Evolutionary conservation across 2,888 invertebrate species (phyloP).

Genomic region (Acrobasis consociella): DNA sequence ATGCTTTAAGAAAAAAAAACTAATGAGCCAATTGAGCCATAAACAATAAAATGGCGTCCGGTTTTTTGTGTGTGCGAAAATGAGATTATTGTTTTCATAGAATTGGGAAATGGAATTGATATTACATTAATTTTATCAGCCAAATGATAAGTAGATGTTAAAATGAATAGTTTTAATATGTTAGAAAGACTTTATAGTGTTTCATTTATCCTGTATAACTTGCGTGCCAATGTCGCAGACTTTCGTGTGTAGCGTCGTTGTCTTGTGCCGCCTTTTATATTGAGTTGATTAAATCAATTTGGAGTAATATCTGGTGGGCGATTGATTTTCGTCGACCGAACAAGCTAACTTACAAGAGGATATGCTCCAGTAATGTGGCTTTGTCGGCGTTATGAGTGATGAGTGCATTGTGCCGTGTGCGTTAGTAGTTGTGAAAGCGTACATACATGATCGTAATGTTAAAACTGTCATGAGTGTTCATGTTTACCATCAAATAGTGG

Average conservation of each 20-base stretch:
- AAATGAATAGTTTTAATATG: conserved; percentile 42
- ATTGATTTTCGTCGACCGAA: conserved; percentile 40
- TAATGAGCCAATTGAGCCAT: conserved; percentile 63
- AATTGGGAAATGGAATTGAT: conserved; percentile 47
- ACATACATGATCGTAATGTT: conserved; percentile 76
- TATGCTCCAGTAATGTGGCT: conserved; percentile 45
- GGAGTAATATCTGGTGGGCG: conserved; percentile 44
- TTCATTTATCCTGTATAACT: conserved; percentile 50
- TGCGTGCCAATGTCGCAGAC: conserved; percentile 64
- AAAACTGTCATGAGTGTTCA: conserved; percentile 76
- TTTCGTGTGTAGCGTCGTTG: conserved; percentile 67
- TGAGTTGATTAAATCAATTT: conserved; percentile 63
- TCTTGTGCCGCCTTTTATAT: conserved; percentile 73
- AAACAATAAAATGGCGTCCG: conserved; percentile 82
- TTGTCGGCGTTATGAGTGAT: conserved; percentile 69
- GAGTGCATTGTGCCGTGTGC: conserved; percentile 71
- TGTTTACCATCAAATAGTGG: conserved; percentile 77
- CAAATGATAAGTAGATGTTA: conserved; percentile 37
- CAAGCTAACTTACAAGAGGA: conserved; percentile 41
- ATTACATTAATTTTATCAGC: conserved; percentile 38
- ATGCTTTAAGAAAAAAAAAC: conserved; percentile 35
- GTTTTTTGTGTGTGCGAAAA: conserved; percentile 79
- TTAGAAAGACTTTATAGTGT: conserved; percentile 38
- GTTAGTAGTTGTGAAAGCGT: conserved; percentile 79
- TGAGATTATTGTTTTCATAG: conserved; percentile 75